Evolutionary conservation across 2,113 vertebrate species (phyloP).

Genomic region (Pollimyrus isidori): DNA sequence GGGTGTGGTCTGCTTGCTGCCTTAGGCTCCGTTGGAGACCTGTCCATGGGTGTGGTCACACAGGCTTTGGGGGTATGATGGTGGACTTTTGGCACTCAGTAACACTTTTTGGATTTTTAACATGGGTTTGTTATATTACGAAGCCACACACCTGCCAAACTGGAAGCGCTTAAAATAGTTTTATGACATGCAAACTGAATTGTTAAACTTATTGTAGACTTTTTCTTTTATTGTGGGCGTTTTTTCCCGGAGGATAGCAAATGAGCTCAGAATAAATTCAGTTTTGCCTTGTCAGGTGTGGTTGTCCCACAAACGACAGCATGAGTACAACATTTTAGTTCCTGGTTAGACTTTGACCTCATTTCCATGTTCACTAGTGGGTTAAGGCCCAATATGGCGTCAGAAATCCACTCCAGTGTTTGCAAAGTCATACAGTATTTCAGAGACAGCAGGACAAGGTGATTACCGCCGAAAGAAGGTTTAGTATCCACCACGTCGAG

Average conservation of each 20-base stretch:
- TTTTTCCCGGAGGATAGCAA: not conserved
- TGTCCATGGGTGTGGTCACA: not conserved
- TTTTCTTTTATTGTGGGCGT: not conserved
- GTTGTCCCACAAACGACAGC: not conserved
- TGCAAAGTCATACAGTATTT: conserved; percentile 25
- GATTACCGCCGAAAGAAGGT: not conserved
- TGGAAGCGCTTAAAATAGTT: not conserved
- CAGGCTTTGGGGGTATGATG: not conserved
- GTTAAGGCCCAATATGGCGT: not conserved
- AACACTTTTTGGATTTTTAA: not conserved
- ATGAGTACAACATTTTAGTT: not conserved
- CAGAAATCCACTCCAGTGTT: conserved; percentile 4
- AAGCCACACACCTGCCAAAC: not conserved
- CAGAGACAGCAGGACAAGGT: not conserved
- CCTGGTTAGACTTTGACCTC: conserved; percentile 1
- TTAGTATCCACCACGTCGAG: not conserved
- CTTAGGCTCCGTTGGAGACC: not conserved
- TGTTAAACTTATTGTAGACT: not conserved
- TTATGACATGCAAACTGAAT: not conserved
- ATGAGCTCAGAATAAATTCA: not conserved
- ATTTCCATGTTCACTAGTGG: not conserved
- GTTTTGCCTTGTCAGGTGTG: not conserved
- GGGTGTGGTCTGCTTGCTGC: not conserved
- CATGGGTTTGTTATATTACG: not conserved
- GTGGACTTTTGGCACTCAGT: not conserved